Evolutionary conservation across 2,888 invertebrate species (phyloP), one percentile per base, ranked within the genome.

Genomic region (Nymphalis c-album): DNA sequence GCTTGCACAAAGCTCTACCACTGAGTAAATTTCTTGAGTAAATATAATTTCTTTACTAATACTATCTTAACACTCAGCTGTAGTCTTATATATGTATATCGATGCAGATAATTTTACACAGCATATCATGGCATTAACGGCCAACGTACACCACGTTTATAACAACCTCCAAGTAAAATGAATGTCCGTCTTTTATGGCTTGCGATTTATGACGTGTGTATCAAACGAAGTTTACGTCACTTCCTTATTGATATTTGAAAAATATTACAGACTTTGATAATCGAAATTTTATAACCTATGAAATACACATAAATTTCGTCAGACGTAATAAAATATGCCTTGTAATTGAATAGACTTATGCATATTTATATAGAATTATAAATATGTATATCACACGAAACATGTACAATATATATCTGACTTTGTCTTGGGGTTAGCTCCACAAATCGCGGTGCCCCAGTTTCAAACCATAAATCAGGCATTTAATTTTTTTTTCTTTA

Each of bases 221-320:
- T 64, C 62, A 65, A 51, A 53, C 47, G 67, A 70, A 67, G 55
- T 70, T 70, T 63, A 70, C 51, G 45, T 7, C 47, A n/a, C 60
- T 70, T 70, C 67, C 69, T 67, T 66, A 66, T 66, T 61, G 57
- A 13, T 31, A 46, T 61, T 40, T 51, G 63, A 58, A 67, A 57
- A 53, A 57, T 18, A 40, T 40, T 57, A 57, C 40, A 10, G 57
- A 18, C 18, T 40, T 18, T 40, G 53, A 55, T 66, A 66, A 66
- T 66, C 60, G 65, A 57, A 66, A 61, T 48, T 60, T 66, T 60
- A 65, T 55, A 26, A 26, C n/a, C 57, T 40, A 13, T 57, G 57
- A 57, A 35, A 57, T 57, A 40, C 8, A 16, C 10, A 10, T 57
- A 40, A 40, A 40, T 40, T 40, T 40, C 40, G 22, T 40, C 4